Conservation (phyloP, 2,888 invertebrate species). For the Clunio marinus region DNA sequence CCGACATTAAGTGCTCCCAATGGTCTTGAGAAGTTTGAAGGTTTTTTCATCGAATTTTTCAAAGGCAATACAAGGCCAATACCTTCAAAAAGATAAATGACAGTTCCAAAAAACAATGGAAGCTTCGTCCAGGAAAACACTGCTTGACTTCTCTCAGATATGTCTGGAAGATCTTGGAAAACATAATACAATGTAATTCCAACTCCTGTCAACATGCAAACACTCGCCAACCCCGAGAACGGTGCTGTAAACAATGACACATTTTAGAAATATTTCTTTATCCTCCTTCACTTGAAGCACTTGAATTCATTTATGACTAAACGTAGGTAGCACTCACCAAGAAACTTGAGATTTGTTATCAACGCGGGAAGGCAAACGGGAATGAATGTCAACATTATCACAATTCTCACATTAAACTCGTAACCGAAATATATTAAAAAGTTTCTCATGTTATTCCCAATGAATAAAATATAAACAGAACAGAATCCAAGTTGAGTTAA, state of each 20-base stretch:
- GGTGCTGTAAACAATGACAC: slow-evolving; percentile 56
- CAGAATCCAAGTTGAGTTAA: slow-evolving; percentile 96
- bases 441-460: slow-evolving; percentile 78
- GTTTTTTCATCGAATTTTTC: slow-evolving; percentile 81
- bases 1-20: slow-evolving; percentile 86
- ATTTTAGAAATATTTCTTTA: too few relatives aligned
- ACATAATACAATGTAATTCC: slow-evolving; percentile 73
- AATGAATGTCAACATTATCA: slow-evolving; percentile 68
- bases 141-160: slow-evolving; percentile 52
- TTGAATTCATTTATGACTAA: slow-evolving; percentile 53
- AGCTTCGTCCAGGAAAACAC: slow-evolving; percentile 50
- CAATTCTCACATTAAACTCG: slow-evolving; percentile 61
- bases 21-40: slow-evolving; percentile 70
- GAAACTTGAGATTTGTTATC: slow-evolving; percentile 69
- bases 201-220: slow-evolving; percentile 70
- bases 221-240: slow-evolving; percentile 71
- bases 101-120: slow-evolving; percentile 94
- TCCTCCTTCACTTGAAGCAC: too few relatives aligned
- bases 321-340: slow-evolving; percentile 71
- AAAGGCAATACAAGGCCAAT: slow-evolving; percentile 68
- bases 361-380: slow-evolving; percentile 70
- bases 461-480: slow-evolving; percentile 94
- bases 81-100: slow-evolving; percentile 94
- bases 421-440: slow-evolving; percentile 64
- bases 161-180: slow-evolving; percentile 64